These are phyloP conservation scores for Melieria omissa DNA, from an alignment of 2,888 invertebrate genomes.

Conservation along the genomic window DNA sequence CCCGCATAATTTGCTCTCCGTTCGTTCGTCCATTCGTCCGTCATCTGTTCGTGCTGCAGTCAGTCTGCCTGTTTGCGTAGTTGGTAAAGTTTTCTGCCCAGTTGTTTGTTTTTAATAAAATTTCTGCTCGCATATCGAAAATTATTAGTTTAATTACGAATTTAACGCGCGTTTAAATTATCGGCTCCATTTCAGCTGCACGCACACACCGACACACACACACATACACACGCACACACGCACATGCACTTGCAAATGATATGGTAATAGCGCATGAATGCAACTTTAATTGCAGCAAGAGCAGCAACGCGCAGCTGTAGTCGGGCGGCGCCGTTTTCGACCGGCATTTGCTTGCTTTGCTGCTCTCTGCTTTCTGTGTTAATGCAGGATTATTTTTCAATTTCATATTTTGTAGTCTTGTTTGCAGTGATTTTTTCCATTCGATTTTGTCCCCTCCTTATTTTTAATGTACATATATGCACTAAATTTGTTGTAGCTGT, in stretches of 20 bases:
- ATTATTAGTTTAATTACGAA: constrained; percentile 48
- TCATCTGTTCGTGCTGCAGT: not conserved
- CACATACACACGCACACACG: not conserved
- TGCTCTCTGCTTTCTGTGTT: constrained; percentile 26
- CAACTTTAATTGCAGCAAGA: constrained; percentile 21
- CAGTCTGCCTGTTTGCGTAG: not conserved
- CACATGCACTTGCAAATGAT: constrained; percentile 38
- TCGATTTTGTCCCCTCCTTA: too few relatives aligned
- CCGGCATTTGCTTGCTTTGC: not conserved
- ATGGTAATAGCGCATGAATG: constrained; percentile 24
- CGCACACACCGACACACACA: constrained; percentile 46
- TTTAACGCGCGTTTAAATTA: constrained; percentile 50
- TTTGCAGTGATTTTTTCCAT: too few relatives aligned
- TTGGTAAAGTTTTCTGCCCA: not conserved
- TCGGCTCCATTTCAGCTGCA: constrained; percentile 54
- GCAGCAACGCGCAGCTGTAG: too few relatives aligned
- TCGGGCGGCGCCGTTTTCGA: too few relatives aligned
- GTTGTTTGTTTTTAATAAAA: not conserved
- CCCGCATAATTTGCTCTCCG: constrained; percentile 1
- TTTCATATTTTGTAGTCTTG: constrained; percentile 3
- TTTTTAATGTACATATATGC: too few relatives aligned
- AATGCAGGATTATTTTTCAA: constrained; percentile 31
- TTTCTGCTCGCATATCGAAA: constrained; percentile 33
- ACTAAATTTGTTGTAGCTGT: too few relatives aligned
- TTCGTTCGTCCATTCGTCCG: too few relatives aligned